Conservation (phyloP, 2,113 vertebrate genomes). For the Oncorhynchus nerka region DNA sequence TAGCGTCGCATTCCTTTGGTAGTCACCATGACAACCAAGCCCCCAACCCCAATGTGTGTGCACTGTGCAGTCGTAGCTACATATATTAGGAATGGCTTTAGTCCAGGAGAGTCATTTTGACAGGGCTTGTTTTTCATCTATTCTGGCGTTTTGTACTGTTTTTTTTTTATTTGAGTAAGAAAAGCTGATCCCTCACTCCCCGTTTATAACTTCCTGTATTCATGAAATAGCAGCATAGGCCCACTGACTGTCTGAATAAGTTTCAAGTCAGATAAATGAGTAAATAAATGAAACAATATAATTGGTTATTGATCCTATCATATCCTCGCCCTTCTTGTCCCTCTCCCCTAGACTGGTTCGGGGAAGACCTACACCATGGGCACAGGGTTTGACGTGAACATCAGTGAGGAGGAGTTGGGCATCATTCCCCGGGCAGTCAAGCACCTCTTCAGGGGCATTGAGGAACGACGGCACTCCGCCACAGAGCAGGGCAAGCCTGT, state of each 20-base stretch:
- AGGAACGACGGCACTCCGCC: constrained; percentile 83
- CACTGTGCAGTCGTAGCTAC: neutral
- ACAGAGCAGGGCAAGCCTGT: constrained; percentile 84
- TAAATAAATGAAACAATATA: too few species aligned
- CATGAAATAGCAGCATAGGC: neutral
- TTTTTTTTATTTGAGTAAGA: neutral
- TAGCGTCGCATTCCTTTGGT: constrained; percentile 60
- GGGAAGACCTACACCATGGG: constrained; percentile 99
- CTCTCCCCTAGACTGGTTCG: constrained; percentile 84
- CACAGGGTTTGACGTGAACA: constrained; percentile 93
- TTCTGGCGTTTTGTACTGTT: neutral
- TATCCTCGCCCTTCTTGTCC: constrained; percentile 15
- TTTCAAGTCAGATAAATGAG: too few species aligned
- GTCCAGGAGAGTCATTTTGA: neutral
- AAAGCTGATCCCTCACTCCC: neutral
- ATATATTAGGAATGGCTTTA: neutral
- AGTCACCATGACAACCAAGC: constrained; percentile 57
- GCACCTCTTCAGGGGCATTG: constrained; percentile 92
- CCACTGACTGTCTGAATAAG: neutral
- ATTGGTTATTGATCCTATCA: too few species aligned
- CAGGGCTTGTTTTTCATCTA: neutral
- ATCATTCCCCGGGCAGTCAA: constrained; percentile 93
- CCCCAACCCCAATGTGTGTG: constrained; percentile 22
- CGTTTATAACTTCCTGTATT: neutral
- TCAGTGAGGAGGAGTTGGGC: constrained; percentile 89